Evolutionary conservation across 2,113 vertebrate genomes (phyloP).

Genomic region (Physeter macrocephalus): DNA sequence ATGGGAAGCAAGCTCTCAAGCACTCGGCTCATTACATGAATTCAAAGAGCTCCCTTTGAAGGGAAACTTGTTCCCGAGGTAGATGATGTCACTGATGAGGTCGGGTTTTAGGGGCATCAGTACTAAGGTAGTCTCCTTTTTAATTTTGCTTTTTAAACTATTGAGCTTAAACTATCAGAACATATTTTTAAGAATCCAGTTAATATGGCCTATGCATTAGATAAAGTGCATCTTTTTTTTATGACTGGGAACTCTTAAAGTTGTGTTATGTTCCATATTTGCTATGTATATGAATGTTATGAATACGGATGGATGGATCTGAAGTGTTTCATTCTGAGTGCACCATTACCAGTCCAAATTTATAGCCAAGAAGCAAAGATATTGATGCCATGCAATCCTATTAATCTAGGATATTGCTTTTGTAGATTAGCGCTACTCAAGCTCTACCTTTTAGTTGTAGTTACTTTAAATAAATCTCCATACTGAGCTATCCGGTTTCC

Average conservation of each 20-base stretch:
- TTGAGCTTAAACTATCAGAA: neutral
- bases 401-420: conserved; percentile 41
- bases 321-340: neutral
- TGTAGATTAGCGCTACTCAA: neutral
- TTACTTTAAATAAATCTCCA: conserved; percentile 45
- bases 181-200: neutral
- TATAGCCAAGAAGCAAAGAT: conserved; percentile 7
- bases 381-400: neutral
- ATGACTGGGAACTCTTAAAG: neutral
- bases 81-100: neutral
- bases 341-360: neutral
- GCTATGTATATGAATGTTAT: neutral
- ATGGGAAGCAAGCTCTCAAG: neutral
- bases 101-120: neutral
- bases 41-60: neutral
- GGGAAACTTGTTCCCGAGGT: neutral
- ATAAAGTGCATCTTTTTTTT: neutral
- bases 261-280: neutral
- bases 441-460: conserved; percentile 9
- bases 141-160: neutral
- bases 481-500: conserved; percentile 22
- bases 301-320: neutral
- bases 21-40: neutral
- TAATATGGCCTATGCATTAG: neutral
- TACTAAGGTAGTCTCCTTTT: neutral